These are phyloP conservation scores for Zootoca vivipara DNA, from an alignment of 2,113 vertebrate genomes.

Conservation along the genomic window DNA sequence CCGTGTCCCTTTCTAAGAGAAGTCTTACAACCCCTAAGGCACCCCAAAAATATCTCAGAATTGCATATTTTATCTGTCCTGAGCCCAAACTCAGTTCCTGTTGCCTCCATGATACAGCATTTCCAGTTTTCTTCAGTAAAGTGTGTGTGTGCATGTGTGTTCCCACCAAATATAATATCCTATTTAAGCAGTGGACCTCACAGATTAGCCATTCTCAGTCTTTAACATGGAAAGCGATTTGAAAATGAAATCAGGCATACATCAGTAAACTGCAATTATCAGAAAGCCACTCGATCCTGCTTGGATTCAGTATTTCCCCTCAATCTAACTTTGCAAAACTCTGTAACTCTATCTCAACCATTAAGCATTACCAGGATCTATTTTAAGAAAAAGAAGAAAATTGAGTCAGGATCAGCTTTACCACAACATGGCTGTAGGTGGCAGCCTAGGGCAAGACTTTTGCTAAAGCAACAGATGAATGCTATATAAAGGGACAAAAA, in stretches of 20 bases:
- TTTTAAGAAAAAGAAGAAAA: background rate
- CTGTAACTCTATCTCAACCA: background rate
- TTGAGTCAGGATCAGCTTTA: background rate
- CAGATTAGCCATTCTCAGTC: background rate
- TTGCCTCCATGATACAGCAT: background rate
- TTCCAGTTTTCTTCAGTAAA: background rate
- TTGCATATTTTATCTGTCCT: background rate
- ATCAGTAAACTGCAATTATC: too few relatives aligned
- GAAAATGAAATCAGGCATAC: background rate
- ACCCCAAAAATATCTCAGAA: background rate
- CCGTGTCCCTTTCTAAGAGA: background rate
- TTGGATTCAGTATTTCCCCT: background rate
- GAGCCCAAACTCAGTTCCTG: background rate
- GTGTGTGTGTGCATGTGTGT: background rate
- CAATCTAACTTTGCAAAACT: background rate
- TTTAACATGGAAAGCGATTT: background rate
- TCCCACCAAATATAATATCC: background rate
- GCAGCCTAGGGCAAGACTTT: constrained; percentile 9
- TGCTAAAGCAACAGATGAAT: constrained; percentile 53
- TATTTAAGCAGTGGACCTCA: background rate
- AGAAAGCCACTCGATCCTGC: background rate
- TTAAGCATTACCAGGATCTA: background rate
- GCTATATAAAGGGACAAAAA: background rate
- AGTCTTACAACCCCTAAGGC: background rate
- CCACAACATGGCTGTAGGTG: constrained; percentile 9